Conservation (phyloP, 2,113 vertebrate genomes). For the Gymnarchus niloticus region DNA sequence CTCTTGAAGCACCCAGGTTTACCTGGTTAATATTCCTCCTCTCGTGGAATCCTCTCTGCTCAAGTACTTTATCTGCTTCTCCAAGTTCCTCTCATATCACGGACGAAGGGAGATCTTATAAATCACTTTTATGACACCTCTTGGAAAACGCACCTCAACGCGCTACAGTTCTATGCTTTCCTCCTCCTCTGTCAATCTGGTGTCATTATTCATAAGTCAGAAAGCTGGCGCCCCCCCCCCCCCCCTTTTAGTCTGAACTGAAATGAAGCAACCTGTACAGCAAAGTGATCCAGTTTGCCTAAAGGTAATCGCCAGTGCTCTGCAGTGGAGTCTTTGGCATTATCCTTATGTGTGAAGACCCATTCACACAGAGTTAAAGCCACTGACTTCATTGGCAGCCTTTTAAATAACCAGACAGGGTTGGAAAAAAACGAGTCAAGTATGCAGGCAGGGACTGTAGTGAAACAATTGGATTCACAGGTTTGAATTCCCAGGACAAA, state of each 20-base stretch:
- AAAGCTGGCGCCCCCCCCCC: background rate
- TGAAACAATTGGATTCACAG: background rate
- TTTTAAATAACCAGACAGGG: background rate
- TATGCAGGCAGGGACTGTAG: background rate
- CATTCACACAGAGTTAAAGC: background rate
- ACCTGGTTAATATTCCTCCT: conserved; percentile 19
- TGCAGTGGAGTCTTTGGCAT: background rate
- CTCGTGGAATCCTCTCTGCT: background rate
- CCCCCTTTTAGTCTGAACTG: background rate
- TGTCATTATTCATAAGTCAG: conserved; percentile 33
- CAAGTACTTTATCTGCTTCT: conserved; percentile 28
- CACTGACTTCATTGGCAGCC: background rate
- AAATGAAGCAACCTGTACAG: background rate
- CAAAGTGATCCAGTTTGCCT: background rate
- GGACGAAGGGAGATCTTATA: conserved; percentile 22
- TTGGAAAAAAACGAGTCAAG: background rate
- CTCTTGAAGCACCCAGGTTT: background rate
- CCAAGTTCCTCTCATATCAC: conserved; percentile 31
- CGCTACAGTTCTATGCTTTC: conserved; percentile 24
- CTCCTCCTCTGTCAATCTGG: conserved; percentile 31
- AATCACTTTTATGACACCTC: conserved; percentile 27
- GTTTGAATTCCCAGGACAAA: background rate
- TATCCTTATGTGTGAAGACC: too few relatives aligned
- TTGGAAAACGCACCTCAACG: conserved; percentile 24
- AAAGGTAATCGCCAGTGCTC: background rate